These are phyloP conservation scores for Megalonaias nervosa DNA, from an alignment of 1,140 invertebrate species.

Conservation along the genomic window DNA sequence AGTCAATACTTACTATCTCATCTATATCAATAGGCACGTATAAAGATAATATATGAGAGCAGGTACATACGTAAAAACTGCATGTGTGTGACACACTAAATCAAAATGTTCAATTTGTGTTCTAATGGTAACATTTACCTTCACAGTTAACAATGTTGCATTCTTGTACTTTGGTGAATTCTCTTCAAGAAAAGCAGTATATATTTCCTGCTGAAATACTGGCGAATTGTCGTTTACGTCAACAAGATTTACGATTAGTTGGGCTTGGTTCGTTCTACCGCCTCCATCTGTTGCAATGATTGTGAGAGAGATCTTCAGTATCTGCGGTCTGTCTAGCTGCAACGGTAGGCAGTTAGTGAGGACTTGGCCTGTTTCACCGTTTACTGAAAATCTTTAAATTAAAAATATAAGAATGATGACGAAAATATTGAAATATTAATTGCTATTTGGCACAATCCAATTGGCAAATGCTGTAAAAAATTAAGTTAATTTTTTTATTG, in stretches of 20 bases:
- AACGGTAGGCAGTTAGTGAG: background rate
- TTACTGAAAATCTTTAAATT: constrained; percentile 15
- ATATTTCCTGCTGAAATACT: background rate
- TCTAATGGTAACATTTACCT: too few species aligned
- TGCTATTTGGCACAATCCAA: too few species aligned
- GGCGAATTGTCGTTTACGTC: constrained; percentile 22
- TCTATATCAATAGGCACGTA: too few species aligned
- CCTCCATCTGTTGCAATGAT: constrained; percentile 3
- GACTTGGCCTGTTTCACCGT: constrained; percentile 3
- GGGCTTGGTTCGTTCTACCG: background rate
- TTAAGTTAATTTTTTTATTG: too few species aligned
- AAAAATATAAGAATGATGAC: background rate
- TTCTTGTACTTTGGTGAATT: constrained; percentile 4
- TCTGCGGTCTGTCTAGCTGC: constrained; percentile 11
- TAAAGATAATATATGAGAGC: too few species aligned
- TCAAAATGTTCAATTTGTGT: too few species aligned
- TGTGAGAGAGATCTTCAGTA: constrained; percentile 12
- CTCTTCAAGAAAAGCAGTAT: background rate
- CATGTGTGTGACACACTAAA: too few species aligned
- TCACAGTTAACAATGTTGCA: too few species aligned
- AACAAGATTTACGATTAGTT: background rate
- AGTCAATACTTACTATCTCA: too few species aligned
- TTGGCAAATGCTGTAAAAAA: too few species aligned
- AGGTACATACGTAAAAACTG: too few species aligned
- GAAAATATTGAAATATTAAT: too few species aligned